phyloP scores from a whole-genome alignment of 2,113 vertebrate species.

The Pangasianodon gigas region DNA sequence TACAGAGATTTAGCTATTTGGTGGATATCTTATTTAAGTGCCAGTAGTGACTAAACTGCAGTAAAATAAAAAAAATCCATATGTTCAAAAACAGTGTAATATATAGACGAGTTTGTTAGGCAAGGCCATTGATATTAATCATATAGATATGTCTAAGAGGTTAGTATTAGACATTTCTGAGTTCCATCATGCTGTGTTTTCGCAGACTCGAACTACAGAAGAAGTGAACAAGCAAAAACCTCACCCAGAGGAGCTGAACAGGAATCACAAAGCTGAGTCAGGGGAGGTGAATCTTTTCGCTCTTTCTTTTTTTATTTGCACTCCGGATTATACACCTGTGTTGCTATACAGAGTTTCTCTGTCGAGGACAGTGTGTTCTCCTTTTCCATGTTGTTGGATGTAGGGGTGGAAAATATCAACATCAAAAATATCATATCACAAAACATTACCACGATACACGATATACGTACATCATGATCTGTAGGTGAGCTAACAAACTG shows the following conservation, averaged over 20 bases:
- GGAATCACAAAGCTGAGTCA: conserved; percentile 61
- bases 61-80: too few species aligned
- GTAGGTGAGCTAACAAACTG: neutral
- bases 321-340: neutral
- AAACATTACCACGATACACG: neutral
- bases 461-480: neutral
- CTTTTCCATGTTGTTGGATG: neutral
- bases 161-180: neutral
- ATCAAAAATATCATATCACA: neutral
- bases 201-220: conserved; percentile 61
- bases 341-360: neutral
- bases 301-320: neutral
- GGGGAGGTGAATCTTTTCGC: conserved; percentile 58
- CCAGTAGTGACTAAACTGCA: too few species aligned
- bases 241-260: conserved; percentile 57
- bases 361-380: too few species aligned
- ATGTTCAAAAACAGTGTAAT: too few species aligned
- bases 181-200: neutral
- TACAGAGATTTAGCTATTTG: too few species aligned
- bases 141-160: neutral
- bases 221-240: conserved; percentile 55
- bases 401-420: too few species aligned
- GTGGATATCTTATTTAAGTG: too few species aligned
- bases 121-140: neutral
- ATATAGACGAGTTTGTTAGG: neutral